Evolutionary conservation across 2,888 invertebrate species (phyloP), one percentile per base, ranked within the genome.

Genomic region (Amphipoea lucens): DNA sequence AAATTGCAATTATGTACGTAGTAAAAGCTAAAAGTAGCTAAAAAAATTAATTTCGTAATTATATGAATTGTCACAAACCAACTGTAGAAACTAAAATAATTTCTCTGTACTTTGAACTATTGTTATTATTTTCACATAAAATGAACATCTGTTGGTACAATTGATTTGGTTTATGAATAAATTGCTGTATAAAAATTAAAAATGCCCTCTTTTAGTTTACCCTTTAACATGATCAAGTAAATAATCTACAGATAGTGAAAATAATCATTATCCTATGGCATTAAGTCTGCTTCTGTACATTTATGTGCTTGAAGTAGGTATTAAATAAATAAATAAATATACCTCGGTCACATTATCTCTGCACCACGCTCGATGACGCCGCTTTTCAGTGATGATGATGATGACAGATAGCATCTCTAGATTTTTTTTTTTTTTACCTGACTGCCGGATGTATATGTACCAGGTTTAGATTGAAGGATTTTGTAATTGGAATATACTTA

Each of bases 81-180:
- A 72, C n/a, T 57, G n/a, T 82, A 67, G 45, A 57, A 77, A 45
- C 45, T 71, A 45, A 62, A 62, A 23, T 57, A 48, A 82, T 65
- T 29, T 69, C 63, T 81, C 51, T 60, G 23, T 70, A 76, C 23
- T 68, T 57, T 63, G 29, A 40, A 63, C 17, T 57, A 79, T 45
- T 0, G 0, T 68, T 68, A 68, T 66, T 23, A 20, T 60, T 45
- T 68, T 69, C 57, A 65, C 9, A 48, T 54, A 36, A 60, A 82
- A 73, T 72, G 48, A 73, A 83, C 14, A 68, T 36, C 11, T 84
- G 48, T 57, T 72, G 75, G 85, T 75, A 70, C 60, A 83, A 79
- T 63, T 71, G 45, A 62, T 66, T 79, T 79, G 68, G 14, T 85
- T 79, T 72, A 71, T 79, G n/a, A 83, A 85, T 83, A 85, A 83